Base-by-base conservation (phyloP, 2,888 invertebrate genomes). In the Elysia crispata region DNA sequence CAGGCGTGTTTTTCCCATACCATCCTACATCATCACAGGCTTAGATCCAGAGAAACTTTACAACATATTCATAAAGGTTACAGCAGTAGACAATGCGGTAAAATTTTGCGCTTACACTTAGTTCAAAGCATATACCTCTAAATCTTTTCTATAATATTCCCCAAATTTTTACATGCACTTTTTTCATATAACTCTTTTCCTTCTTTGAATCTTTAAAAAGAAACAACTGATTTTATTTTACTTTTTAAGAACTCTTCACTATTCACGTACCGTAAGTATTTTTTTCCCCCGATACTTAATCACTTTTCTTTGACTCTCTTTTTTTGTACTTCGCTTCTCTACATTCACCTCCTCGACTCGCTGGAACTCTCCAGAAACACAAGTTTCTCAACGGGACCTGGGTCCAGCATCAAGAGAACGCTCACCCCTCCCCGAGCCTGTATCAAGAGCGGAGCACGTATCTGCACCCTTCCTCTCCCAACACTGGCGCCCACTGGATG, bases 391-490 rank as follows among this genome's bases (percentile, higher is more conserved):
- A 72, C 33, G 72, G 72, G n/a, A 60, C 33, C 33, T 77, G 77
- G 77, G 20, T 62, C 18, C 1, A 28, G 57, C 62, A 33, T 15
- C 70, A 77, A 25, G 77, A 77, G 25, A 30, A 79, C 78, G 30
- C 81, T 74, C 15, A 76, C 41, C 30, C 41, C 1, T 77, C 70
- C 23, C 76, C 82, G 13, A 81, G 83, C 15, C 79, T 86, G 1
- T 91, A 90, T 77, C 77, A 70, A 41, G 72, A 62, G 23, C 57
- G 77, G 28, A 62, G 69, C 57, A 49, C 66, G 33, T 82, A 75
- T 66, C 83, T 91, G 5, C 93, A 93, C 83, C 92, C 91, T 0
- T 92, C 91, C 81, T 91, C 91, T 0, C 92, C 93, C 0, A 91
- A 91, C 69, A 83, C 86, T 0, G 93, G 93, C 0, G 86, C 88